Conservation (phyloP, 2,797 vertebrate species). For the Loriculus beryllinus region DNA sequence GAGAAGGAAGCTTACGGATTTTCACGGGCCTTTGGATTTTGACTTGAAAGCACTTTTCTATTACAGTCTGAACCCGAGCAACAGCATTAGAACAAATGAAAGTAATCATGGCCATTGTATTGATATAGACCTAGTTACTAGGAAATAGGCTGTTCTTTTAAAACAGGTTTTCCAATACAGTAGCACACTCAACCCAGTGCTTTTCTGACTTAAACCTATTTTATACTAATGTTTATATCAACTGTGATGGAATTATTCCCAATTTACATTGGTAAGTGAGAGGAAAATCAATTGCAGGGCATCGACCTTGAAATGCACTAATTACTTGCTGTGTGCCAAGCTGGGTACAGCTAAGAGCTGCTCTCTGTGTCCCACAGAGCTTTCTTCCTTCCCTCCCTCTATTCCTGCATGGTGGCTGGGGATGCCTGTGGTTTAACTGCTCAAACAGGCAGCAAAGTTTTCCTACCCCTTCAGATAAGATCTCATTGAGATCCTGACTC, state of each 20-base stretch:
- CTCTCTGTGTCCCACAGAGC: neutral
- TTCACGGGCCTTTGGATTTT: neutral
- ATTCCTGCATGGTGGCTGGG: fast-evolving
- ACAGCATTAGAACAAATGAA: neutral
- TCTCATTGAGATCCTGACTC: neutral
- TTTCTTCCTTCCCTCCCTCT: neutral
- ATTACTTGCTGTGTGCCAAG: neutral
- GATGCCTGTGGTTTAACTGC: neutral
- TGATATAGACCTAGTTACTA: neutral
- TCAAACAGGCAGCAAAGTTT: neutral
- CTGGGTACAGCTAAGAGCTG: neutral
- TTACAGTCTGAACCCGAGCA: neutral
- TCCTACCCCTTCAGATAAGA: neutral
- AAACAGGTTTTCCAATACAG: neutral
- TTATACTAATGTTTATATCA: conserved; percentile 19
- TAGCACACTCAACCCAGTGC: neutral
- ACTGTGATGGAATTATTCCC: conserved; percentile 20
- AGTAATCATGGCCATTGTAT: neutral
- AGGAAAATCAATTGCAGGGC: neutral
- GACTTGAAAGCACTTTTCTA: neutral
- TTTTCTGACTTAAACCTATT: neutral
- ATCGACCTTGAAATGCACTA: neutral
- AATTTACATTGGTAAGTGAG: neutral
- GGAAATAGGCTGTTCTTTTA: neutral
- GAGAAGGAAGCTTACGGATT: neutral